A percentile compares a stretch with the other conserved stretches of the same genome.
Conservation (phyloP, 2,888 invertebrate species). For the Nomada goodeniana region DNA sequence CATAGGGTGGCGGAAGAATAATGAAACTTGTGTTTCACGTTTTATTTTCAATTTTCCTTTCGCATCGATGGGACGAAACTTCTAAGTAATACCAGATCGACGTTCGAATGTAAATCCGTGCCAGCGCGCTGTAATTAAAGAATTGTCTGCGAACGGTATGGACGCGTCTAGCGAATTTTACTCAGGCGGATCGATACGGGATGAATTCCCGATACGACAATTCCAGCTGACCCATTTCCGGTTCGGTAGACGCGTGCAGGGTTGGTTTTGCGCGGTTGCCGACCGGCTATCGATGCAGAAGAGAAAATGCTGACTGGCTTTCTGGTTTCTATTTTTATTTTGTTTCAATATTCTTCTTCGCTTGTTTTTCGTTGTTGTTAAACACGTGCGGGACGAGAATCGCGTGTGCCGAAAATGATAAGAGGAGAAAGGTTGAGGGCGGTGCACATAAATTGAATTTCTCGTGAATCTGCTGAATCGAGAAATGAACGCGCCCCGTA, state of each 20-base stretch:
- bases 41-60: no score
- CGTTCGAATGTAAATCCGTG: no score
- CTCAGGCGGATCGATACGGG: conserved; percentile 48
- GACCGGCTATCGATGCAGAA: no score
- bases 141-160: conserved; percentile 5
- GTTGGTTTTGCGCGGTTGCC: conserved; percentile 11
- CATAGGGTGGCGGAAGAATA: no score
- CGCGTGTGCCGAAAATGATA: neutral
- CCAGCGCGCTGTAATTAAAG: neutral
- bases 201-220: conserved; percentile 46
- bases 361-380: no score
- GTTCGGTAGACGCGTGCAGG: conserved; percentile 45
- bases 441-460: no score
- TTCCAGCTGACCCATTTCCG: conserved; percentile 65
- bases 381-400: neutral
- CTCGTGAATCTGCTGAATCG: neutral
- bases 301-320: no score
- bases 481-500: neutral
- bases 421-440: no score
- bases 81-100: no score
- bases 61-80: no score
- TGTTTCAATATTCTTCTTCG: neutral
- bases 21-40: neutral
- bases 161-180: conserved; percentile 7
- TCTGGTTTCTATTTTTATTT: neutral